Evolutionary conservation across 2,797 vertebrate species (phyloP).

Genomic region (Tolypeutes matacus): DNA sequence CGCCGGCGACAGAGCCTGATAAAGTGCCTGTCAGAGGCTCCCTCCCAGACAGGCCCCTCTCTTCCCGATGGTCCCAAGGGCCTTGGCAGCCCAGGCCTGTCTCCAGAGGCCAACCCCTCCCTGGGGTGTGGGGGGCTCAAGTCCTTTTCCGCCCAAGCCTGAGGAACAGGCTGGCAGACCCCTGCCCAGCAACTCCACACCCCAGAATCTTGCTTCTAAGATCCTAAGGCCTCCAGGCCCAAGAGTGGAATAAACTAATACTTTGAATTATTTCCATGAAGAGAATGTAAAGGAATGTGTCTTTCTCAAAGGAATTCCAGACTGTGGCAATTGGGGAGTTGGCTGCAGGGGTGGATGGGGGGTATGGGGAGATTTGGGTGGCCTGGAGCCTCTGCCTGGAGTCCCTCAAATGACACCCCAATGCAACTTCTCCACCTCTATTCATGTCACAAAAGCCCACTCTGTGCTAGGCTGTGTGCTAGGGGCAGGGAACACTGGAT

Average conservation of each 20-base stretch:
- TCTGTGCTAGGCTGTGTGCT: background rate
- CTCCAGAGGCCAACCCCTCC: background rate
- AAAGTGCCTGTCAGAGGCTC: constrained; percentile 75
- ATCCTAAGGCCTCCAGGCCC: background rate
- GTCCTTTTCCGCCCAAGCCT: background rate
- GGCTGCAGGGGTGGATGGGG: background rate
- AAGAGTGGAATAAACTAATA: background rate
- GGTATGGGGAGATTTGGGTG: rapidly evolving
- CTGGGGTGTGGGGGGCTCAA: background rate
- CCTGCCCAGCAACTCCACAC: background rate
- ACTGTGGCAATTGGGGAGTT: background rate
- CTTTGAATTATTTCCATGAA: background rate
- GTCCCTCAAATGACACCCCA: background rate
- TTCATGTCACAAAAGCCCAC: background rate
- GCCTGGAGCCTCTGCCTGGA: background rate
- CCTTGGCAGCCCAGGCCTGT: constrained; percentile 50
- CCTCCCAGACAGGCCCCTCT: constrained; percentile 38
- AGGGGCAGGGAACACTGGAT: background rate
- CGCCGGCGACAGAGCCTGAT: constrained; percentile 76
- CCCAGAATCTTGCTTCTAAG: background rate
- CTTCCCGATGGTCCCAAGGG: constrained; percentile 63
- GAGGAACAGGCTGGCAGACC: background rate
- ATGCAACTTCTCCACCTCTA: background rate
- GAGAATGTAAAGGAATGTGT: background rate
- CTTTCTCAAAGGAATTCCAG: background rate